These are phyloP conservation scores for Epirrhoe tristata DNA, from an alignment of 2,888 invertebrate genomes.

Conservation along the genomic window DNA sequence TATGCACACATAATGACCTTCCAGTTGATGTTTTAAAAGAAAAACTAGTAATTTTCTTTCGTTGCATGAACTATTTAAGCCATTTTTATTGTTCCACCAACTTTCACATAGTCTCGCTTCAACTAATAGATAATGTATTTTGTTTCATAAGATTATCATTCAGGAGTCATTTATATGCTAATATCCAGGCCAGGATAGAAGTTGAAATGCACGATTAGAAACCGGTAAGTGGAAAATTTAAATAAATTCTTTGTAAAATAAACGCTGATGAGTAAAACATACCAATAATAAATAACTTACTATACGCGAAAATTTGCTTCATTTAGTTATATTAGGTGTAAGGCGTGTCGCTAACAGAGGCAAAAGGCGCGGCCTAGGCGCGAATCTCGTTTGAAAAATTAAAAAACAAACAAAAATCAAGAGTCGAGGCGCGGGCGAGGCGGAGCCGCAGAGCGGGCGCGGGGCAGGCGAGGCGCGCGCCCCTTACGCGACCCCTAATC, in stretches of 20 bases:
- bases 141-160: slow-evolving; percentile 22
- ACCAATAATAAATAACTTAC: too few species aligned
- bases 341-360: too few species aligned
- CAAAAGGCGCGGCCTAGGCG: too few species aligned
- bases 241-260: slow-evolving; percentile 3
- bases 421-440: too few species aligned
- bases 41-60: slow-evolving; percentile 21
- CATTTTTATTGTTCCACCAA: slow-evolving; percentile 31
- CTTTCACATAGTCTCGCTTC: slow-evolving; percentile 16
- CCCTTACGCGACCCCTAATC: too few species aligned
- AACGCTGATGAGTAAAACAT: not conserved
- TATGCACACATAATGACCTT: slow-evolving; percentile 7
- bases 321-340: too few species aligned
- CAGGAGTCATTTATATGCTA: slow-evolving; percentile 34
- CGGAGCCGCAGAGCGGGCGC: too few species aligned
- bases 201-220: slow-evolving; percentile 27
- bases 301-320: too few species aligned
- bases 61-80: slow-evolving; percentile 10
- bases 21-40: not conserved
- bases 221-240: slow-evolving; percentile 28
- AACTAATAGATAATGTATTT: slow-evolving; percentile 13
- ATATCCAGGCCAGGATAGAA: slow-evolving; percentile 15
- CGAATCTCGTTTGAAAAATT: too few species aligned
- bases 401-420: too few species aligned
- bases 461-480: too few species aligned